phyloP scores from a whole-genome alignment of 2,113 vertebrate species.

The Shinisaurus crocodilurus region DNA sequence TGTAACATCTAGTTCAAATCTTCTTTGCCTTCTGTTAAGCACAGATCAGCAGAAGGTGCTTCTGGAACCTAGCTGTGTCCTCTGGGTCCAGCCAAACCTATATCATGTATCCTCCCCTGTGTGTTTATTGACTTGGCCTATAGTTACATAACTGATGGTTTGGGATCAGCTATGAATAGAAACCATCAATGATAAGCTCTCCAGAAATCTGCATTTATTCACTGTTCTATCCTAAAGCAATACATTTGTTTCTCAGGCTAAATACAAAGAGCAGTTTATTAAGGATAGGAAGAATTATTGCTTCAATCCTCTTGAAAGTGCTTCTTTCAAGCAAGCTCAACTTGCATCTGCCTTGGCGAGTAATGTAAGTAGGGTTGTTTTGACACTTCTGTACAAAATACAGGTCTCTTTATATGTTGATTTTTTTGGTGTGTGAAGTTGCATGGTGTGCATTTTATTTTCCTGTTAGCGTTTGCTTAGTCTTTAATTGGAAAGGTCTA shows the following conservation, averaged over 20 bases:
- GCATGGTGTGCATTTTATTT: neutral
- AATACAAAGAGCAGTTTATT: slow-evolving; percentile 89
- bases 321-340: slow-evolving; percentile 88
- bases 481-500: slow-evolving; percentile 45
- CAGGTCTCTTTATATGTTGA: neutral
- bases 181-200: slow-evolving; percentile 26
- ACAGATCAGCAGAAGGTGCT: neutral
- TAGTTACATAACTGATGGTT: neutral
- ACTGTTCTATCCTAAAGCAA: slow-evolving; percentile 40
- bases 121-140: neutral
- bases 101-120: neutral
- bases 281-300: slow-evolving; percentile 82
- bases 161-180: slow-evolving; percentile 34
- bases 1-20: neutral
- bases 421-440: too few relatives aligned
- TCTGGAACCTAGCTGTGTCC: neutral
- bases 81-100: neutral
- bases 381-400: slow-evolving; percentile 15
- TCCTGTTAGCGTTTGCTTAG: neutral
- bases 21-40: neutral
- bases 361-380: slow-evolving; percentile 78
- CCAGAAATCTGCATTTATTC: slow-evolving; percentile 29
- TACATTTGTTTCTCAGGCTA: slow-evolving; percentile 82
- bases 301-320: slow-evolving; percentile 91
- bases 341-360: slow-evolving; percentile 87